These are phyloP conservation scores for Ascaphus truei DNA, from an alignment of 2,113 vertebrate genomes.

Conservation along the genomic window DNA sequence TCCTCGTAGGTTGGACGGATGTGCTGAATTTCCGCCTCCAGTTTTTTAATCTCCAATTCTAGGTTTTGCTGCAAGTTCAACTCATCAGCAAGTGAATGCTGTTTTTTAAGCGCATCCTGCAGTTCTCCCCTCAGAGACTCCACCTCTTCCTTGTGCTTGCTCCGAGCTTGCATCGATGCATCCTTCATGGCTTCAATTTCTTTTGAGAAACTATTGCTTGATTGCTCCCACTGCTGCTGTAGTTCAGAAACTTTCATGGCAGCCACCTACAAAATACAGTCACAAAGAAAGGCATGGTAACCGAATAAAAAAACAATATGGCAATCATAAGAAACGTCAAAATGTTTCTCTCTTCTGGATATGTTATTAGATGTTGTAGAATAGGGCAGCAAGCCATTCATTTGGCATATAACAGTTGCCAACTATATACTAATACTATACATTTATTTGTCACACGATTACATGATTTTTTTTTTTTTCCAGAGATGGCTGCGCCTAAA, in stretches of 20 bases:
- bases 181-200: slow-evolving; percentile 67
- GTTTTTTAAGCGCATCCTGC: slow-evolving; percentile 61
- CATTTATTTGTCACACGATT: too few relatives aligned
- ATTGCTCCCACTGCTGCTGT: slow-evolving; percentile 64
- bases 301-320: too few relatives aligned
- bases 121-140: slow-evolving; percentile 65
- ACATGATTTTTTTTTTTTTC: too few relatives aligned
- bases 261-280: slow-evolving; percentile 59
- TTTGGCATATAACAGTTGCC: too few relatives aligned
- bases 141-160: slow-evolving; percentile 68
- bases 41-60: slow-evolving; percentile 49
- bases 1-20: slow-evolving; percentile 60
- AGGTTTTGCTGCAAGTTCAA: slow-evolving; percentile 50
- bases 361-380: too few relatives aligned
- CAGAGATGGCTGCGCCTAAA: too few relatives aligned
- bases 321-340: too few relatives aligned
- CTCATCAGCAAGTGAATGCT: slow-evolving; percentile 53
- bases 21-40: slow-evolving; percentile 59
- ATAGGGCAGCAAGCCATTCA: too few relatives aligned
- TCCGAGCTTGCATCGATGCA: slow-evolving; percentile 56
- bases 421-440: too few relatives aligned
- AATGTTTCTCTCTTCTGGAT: too few relatives aligned
- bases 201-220: slow-evolving; percentile 55
- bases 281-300: slow-evolving; percentile 35
- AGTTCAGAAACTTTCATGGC: slow-evolving; percentile 55